Evolutionary conservation across 23 tunicate species (phyloP), one percentile per base, ranked within the genome.

Genomic region (Phallusia fumigata): DNA sequence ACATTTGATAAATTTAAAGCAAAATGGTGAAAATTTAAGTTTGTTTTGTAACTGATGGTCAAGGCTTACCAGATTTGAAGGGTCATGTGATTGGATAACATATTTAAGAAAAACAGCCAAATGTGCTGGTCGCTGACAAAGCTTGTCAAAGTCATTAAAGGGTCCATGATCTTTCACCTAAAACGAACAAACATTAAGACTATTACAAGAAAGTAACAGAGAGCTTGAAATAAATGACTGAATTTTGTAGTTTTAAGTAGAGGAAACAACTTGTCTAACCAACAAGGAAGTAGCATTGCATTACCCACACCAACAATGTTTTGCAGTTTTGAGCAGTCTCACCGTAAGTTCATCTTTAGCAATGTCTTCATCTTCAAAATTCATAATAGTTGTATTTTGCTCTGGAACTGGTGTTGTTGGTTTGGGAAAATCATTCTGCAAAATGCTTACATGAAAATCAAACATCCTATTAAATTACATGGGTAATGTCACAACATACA

Each of bases 361-460:
- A 22, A 93, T 73, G 19, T 93, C 98, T 24, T 93, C 98, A 72
- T 93, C 98, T 88, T 93, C 98, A 93, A 93, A 93, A 52, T 84
- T 84, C 79, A 93, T 85, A 22, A 92, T 92, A 13, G 30, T 35
- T 15, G 1, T 79, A 30, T 88, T 88, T 76, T 84, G 93, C 30
- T 74, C 58, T 21, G 53, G 87, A 31, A 35, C 65, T 21, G 83
- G 83, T 73, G 83, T 79, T 52, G 36, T 47, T 2, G 83, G 83
- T 79, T 79, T 77, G 81, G 58, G 10, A 36, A 26, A 15, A 28
- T 77, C 81, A 5, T 22, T 58, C 69, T 58, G 13, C 26, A 58
- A 22, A 6, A 3, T 6, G 13, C 15, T 58, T 58, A 24, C 69
- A 58, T 58, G 15, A 58, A 6, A 58, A 58, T 13, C 26, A 22